Base-by-base conservation (phyloP, 2,113 vertebrate species). In the Dolichotis patagonum region DNA sequence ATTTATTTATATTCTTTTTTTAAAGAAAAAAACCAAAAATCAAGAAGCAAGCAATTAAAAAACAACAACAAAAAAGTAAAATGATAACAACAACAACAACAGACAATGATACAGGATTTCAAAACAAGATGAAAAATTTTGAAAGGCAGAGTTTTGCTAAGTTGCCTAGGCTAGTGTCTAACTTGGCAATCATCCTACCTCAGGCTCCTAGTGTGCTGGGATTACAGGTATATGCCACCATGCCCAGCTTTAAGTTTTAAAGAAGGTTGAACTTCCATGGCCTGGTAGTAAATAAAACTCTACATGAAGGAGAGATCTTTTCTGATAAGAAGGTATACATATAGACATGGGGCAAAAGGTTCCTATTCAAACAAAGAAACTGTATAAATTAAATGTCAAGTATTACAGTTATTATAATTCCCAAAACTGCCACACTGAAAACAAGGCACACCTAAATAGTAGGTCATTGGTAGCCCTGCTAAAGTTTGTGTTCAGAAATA, bases 281-380 rank as follows among this genome's bases (percentile, higher is more conserved):
- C 54, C 71, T 46, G 46, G 30, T 90, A 32, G 78, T 90, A 96
- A 92, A 56, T 91, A 62, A 38, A 96, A 92, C 54, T 46, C 73
- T 85, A 41, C 41, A 91, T 94, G 30, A 86, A 67, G 41, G 73
- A 52, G 91, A 41, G 88, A 49, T 81, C 28, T 88, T 97, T 77
- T 89, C 5, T n/a, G 93, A 67, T 94, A 52, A 56, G 82, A 91
- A 28, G 54, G 7, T 90, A 4, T 43, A 52, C 85, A 35, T 90
- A 63, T 16, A 92, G 26, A 81, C 56, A 63, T 22, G 63, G 84
- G 82, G 20, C 49, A 84, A 90, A 82, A 41, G 14, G 11, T 75
- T 1, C 67, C 26, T 41, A 85, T 89, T 90, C 65, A 43, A 30
- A 30, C n/a, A 78, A 65, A 81, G 43, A 86, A 78, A 67, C 77